Conservation (phyloP, 2,888 invertebrate genomes). For the Smittia sp. region DNA sequence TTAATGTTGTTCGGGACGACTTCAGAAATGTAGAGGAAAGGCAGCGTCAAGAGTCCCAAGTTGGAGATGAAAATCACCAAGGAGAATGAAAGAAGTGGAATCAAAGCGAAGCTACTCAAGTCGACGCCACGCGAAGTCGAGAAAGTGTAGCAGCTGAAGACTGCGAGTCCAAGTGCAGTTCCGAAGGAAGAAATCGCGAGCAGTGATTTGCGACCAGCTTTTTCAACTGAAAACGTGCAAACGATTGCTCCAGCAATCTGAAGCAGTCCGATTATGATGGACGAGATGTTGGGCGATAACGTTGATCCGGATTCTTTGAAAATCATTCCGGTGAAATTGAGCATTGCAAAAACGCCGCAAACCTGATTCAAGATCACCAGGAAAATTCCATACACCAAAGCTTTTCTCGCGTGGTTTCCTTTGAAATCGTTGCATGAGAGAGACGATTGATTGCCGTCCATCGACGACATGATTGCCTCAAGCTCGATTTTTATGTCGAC, state of each 20-base stretch:
- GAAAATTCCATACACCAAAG: background rate
- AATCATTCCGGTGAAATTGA: slow-evolving; percentile 51
- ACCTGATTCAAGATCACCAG: background rate
- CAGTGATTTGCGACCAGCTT: slow-evolving; percentile 49
- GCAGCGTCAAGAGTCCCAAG: slow-evolving; percentile 46
- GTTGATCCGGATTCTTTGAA: slow-evolving; percentile 50
- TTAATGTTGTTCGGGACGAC: background rate
- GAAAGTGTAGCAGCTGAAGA: slow-evolving; percentile 48
- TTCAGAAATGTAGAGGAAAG: slow-evolving; percentile 48
- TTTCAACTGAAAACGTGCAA: slow-evolving; percentile 50
- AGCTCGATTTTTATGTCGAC: background rate
- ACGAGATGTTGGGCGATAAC: slow-evolving; percentile 48
- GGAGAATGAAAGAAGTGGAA: slow-evolving; percentile 13
- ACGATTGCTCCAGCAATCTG: slow-evolving; percentile 50
- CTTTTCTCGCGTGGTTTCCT: slow-evolving; percentile 46
- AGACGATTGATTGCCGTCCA: no score
- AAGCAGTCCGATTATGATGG: slow-evolving; percentile 50
- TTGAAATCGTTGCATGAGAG: slow-evolving; percentile 42
- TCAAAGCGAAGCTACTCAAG: slow-evolving; percentile 40
- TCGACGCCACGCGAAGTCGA: slow-evolving; percentile 46
- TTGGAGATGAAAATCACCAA: slow-evolving; percentile 5
- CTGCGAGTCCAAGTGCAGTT: slow-evolving; percentile 45
- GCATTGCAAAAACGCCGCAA: slow-evolving; percentile 50
- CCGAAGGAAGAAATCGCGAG: background rate
- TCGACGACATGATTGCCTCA: background rate